Conservation (phyloP, 2,797 vertebrate species). For the Danio aesculapii region DNA sequence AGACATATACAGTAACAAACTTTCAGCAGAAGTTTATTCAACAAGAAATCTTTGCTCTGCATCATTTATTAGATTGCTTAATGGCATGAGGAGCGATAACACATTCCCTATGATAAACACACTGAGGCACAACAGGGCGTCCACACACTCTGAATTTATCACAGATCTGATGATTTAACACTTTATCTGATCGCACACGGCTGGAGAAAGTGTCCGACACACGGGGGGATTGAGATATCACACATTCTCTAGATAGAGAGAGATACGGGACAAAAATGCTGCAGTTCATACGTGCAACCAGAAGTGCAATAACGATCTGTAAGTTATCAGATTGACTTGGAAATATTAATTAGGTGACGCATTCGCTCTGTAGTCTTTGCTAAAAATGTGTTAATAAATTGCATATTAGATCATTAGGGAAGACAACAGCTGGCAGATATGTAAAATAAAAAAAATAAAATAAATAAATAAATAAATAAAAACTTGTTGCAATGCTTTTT, state of each 20-base stretch:
- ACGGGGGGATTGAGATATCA: slow-evolving; percentile 19
- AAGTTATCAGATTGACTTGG: neutral
- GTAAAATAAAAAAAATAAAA: too few relatives aligned
- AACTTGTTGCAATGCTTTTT: too few relatives aligned
- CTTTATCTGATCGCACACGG: slow-evolving; percentile 40
- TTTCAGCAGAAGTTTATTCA: slow-evolving; percentile 15
- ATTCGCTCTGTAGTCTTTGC: neutral
- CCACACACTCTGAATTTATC: slow-evolving; percentile 29
- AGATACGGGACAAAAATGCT: slow-evolving; percentile 1
- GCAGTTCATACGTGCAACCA: neutral
- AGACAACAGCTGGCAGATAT: too few relatives aligned
- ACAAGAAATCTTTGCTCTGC: slow-evolving; percentile 37
- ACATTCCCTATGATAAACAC: slow-evolving; percentile 24
- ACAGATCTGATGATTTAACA: slow-evolving; percentile 38
- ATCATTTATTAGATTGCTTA: slow-evolving; percentile 36
- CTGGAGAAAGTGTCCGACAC: neutral
- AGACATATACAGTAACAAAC: neutral
- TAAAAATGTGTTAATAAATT: neutral
- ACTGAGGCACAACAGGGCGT: slow-evolving; percentile 39
- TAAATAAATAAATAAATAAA: too few relatives aligned
- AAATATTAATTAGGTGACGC: neutral
- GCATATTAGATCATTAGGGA: neutral
- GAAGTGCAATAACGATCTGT: neutral
- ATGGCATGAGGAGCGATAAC: slow-evolving; percentile 33
- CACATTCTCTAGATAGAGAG: slow-evolving; percentile 18